Evolutionary conservation across 2,797 vertebrate species (phyloP).

Genomic region (Petrocephalus schoutedeni): DNA sequence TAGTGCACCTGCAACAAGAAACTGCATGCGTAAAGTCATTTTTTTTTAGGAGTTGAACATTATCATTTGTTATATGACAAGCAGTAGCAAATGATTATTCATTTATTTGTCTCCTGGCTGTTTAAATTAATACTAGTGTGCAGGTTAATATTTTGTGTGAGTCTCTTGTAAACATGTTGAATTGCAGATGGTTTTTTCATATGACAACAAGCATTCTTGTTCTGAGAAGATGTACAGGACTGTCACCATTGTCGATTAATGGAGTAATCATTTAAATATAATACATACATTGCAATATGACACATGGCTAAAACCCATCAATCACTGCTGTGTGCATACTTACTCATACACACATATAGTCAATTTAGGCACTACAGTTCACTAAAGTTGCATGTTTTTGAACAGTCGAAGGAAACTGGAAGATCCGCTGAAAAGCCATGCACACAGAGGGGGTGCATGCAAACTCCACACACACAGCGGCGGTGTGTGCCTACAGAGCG

Average conservation of each 20-base stretch:
- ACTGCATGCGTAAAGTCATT: conserved; percentile 3
- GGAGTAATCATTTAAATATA: background rate
- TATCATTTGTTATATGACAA: background rate
- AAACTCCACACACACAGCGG: background rate
- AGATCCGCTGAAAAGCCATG: background rate
- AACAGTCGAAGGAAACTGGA: background rate
- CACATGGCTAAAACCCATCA: background rate
- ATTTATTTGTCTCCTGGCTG: background rate
- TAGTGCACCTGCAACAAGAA: conserved; percentile 35
- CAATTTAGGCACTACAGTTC: background rate
- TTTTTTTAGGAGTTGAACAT: conserved; percentile 16
- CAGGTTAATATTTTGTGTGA: background rate
- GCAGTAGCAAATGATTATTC: background rate
- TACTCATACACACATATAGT: background rate
- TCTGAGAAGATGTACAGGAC: background rate
- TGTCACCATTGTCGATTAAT: background rate
- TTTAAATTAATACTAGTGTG: background rate
- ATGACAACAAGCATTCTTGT: background rate
- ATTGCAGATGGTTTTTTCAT: background rate
- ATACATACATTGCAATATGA: background rate
- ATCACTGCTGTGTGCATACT: background rate
- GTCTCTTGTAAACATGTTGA: background rate
- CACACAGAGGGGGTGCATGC: background rate
- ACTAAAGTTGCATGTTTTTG: background rate
- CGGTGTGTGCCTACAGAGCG: background rate